Conservation (phyloP, 2,797 vertebrate genomes). For the Enteromius thamalakanensis region DNA sequence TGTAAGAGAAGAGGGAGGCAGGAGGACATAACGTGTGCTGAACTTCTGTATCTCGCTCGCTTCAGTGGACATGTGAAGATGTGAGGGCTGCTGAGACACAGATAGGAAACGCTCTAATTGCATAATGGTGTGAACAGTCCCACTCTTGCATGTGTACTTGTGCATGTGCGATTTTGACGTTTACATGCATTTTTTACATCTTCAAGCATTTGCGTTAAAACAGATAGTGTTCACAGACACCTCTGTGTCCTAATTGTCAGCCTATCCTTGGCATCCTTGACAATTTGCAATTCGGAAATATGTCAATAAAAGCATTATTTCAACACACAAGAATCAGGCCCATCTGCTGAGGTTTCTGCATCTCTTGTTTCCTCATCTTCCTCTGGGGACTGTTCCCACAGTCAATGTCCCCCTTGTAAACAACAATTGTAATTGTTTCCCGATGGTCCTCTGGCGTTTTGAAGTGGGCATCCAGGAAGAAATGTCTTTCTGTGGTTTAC, state of each 20-base stretch:
- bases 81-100: slow-evolving; percentile 73
- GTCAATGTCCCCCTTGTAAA: slow-evolving; percentile 53
- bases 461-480: slow-evolving; percentile 52
- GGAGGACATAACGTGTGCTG: neutral
- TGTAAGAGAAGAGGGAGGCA: slow-evolving; percentile 7
- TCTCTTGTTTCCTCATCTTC: slow-evolving; percentile 7
- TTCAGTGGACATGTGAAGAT: slow-evolving; percentile 69
- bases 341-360: slow-evolving; percentile 35
- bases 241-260: neutral
- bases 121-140: slow-evolving; percentile 68
- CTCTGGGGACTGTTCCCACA: slow-evolving; percentile 45
- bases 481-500: slow-evolving; percentile 55
- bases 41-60: slow-evolving; percentile 71
- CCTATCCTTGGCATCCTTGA: slow-evolving; percentile 8
- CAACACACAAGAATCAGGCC: slow-evolving; percentile 2
- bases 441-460: slow-evolving; percentile 59
- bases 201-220: neutral
- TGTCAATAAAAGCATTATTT: slow-evolving; percentile 35
- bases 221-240: neutral
- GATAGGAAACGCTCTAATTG: slow-evolving; percentile 79
- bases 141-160: slow-evolving; percentile 22
- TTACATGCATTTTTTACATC: slow-evolving; percentile 35
- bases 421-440: slow-evolving; percentile 62
- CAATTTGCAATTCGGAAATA: neutral
- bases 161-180: slow-evolving; percentile 28